Evolutionary conservation across 2,888 invertebrate genomes (phyloP).

Genomic region (Strigamia maritima): DNA sequence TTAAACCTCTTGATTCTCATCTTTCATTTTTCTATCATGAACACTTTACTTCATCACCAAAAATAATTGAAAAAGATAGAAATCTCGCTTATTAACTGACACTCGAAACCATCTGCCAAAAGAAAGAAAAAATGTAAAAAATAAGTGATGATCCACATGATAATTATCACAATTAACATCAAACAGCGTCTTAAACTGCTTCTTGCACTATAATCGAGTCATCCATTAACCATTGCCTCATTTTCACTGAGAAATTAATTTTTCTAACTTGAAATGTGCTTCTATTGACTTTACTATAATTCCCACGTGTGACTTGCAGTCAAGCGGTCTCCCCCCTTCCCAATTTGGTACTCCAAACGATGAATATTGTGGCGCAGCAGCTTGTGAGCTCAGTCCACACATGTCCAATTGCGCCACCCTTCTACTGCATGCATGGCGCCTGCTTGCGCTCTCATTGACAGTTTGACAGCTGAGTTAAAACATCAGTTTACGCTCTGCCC

Average conservation of each 20-base stretch:
- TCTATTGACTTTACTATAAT: neutral
- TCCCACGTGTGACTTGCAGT: neutral
- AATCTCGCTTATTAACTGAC: neutral
- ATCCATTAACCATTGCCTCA: neutral
- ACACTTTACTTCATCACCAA: neutral
- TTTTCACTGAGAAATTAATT: neutral
- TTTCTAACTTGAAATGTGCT: neutral
- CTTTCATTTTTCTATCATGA: neutral
- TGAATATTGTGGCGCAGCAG: neutral
- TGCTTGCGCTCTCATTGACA: neutral
- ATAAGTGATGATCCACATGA: neutral
- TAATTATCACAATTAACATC: neutral
- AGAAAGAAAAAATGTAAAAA: neutral
- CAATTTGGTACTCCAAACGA: neutral
- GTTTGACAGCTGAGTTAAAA: neutral
- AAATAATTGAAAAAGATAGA: neutral
- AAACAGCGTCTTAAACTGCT: neutral
- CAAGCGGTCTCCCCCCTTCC: neutral
- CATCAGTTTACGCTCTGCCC: slow-evolving; percentile 4
- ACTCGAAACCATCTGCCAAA: neutral
- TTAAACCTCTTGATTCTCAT: neutral
- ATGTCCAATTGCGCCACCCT: neutral
- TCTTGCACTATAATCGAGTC: neutral
- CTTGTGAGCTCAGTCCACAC: slow-evolving; percentile 4
- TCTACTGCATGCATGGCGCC: slow-evolving; percentile 4